phyloP scores from a whole-genome alignment of 2,113 vertebrate species.

The Nanger granti region DNA sequence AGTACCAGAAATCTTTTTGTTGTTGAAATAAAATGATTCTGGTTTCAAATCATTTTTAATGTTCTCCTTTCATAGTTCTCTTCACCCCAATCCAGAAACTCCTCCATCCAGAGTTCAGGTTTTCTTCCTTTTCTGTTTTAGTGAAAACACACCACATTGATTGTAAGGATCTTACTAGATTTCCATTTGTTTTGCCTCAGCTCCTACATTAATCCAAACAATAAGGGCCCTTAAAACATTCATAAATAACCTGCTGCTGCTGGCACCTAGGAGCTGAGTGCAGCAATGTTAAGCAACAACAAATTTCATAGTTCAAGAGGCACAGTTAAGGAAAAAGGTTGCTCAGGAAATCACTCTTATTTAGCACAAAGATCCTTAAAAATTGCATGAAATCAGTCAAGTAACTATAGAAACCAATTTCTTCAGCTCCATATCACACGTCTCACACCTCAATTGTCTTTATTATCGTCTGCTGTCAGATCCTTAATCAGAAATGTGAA shows the following conservation, averaged over 20 bases:
- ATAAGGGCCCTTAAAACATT: constrained; percentile 83
- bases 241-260: constrained; percentile 85
- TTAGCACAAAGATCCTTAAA: constrained; percentile 86
- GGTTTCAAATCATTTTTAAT: neutral
- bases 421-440: constrained; percentile 86
- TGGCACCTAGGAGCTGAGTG: constrained; percentile 78
- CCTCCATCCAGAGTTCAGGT: constrained; percentile 35
- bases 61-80: neutral
- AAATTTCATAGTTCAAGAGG: constrained; percentile 87
- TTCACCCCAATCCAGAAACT: neutral
- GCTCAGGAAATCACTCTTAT: constrained; percentile 81
- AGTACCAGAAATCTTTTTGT: neutral
- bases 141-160: constrained; percentile 69
- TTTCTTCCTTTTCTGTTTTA: constrained; percentile 49
- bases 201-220: constrained; percentile 83
- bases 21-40: constrained; percentile 21
- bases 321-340: constrained; percentile 85
- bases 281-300: constrained; percentile 82
- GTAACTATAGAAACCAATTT: constrained; percentile 90
- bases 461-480: constrained; percentile 89
- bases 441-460: constrained; percentile 90
- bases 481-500: constrained; percentile 89
- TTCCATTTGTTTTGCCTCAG: constrained; percentile 81
- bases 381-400: constrained; percentile 85
- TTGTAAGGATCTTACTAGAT: constrained; percentile 76